A percentile compares a stretch with the other conserved stretches of the same genome.
Evolutionary conservation across 2,113 vertebrate species (phyloP).

Genomic region (Oreochromis niloticus): DNA sequence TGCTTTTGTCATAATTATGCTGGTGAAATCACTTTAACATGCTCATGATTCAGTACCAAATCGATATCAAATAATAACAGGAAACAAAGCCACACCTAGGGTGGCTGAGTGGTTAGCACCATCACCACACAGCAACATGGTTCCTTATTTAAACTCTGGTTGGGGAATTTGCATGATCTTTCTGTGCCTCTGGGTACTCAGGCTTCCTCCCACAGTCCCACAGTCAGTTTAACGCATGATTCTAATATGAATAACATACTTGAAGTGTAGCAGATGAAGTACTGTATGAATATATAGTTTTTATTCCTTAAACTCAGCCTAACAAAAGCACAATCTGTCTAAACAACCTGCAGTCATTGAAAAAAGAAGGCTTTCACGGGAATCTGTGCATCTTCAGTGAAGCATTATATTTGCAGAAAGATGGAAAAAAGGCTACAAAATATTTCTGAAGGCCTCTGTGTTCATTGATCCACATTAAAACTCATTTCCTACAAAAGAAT

Average conservation of each 20-base stretch:
- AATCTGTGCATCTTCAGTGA: not conserved
- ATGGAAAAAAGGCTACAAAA: not conserved
- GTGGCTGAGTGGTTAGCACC: not conserved
- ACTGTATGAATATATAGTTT: not conserved
- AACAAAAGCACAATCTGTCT: not conserved
- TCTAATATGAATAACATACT: not conserved
- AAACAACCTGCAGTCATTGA: not conserved
- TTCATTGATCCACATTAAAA: not conserved
- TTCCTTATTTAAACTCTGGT: not conserved
- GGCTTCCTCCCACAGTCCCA: not conserved
- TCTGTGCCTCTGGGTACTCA: not conserved
- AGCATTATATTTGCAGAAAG: not conserved
- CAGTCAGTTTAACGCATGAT: not conserved
- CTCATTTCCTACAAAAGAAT: not conserved
- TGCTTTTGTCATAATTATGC: not conserved
- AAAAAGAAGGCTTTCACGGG: not conserved
- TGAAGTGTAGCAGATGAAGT: not conserved
- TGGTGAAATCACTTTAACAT: not conserved
- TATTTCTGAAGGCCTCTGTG: not conserved
- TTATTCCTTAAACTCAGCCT: not conserved
- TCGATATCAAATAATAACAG: not conserved
- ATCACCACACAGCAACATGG: not conserved
- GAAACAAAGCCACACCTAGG: not conserved
- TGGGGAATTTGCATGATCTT: not conserved
- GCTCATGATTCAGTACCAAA: not conserved